Conservation (phyloP, 2,888 invertebrate genomes). For the Lasioglossum pauxillum region DNA sequence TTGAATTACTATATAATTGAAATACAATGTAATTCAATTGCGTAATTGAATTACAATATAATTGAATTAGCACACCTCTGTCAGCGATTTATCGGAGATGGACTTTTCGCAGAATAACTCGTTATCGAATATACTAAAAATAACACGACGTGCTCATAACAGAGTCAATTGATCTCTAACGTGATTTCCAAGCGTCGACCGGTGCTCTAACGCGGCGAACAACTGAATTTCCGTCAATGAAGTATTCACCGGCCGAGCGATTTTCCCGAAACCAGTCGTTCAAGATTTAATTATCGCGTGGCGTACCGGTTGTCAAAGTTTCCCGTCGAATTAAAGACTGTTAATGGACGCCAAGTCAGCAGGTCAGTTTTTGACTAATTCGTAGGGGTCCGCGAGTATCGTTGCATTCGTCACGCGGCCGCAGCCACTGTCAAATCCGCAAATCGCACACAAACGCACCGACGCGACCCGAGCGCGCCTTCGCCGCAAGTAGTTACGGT, state of each 20-base stretch:
- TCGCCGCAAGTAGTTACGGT: slow-evolving; percentile 41
- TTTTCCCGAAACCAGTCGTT: background rate
- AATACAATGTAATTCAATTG: too few species aligned
- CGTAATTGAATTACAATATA: too few species aligned
- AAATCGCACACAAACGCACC: background rate
- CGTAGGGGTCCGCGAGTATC: background rate
- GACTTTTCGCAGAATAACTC: background rate
- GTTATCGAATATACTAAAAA: background rate
- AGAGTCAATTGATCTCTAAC: background rate
- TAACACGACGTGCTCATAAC: background rate
- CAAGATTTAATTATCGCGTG: background rate
- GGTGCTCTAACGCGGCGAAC: background rate
- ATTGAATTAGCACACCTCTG: too few species aligned
- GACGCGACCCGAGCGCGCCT: background rate
- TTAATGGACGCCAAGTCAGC: background rate
- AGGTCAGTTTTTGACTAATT: slow-evolving; percentile 36
- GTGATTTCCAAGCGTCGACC: background rate
- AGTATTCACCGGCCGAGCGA: background rate
- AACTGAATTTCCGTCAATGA: background rate
- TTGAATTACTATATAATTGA: too few species aligned
- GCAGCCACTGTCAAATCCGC: background rate
- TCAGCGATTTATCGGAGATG: background rate
- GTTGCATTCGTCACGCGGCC: slow-evolving; percentile 25
- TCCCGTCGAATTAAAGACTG: background rate
- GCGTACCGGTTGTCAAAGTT: background rate